A percentile compares a stretch with the other conserved stretches of the same genome.
These are phyloP conservation scores for Xestobium rufovillosum DNA, from an alignment of 2,888 invertebrate genomes.

Conservation along the genomic window DNA sequence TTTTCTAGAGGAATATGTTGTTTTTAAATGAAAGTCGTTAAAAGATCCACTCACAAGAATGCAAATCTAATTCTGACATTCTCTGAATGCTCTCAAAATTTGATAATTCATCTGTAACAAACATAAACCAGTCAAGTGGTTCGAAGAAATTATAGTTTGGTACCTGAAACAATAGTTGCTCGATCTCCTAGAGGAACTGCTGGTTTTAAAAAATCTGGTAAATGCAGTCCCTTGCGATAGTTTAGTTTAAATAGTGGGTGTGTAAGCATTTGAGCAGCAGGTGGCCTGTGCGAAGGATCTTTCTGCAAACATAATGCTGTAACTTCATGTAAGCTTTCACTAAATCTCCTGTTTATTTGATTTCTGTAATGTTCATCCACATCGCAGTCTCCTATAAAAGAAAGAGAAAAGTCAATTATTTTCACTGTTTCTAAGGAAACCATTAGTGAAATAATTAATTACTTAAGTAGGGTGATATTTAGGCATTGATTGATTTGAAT, in stretches of 20 bases:
- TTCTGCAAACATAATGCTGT: constrained; percentile 64
- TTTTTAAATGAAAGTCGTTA: too few relatives aligned
- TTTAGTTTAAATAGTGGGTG: constrained; percentile 74
- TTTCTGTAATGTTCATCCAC: constrained; percentile 29
- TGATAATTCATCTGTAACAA: constrained; percentile 51
- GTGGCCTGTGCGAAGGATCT: constrained; percentile 62
- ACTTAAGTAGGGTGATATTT: too few relatives aligned
- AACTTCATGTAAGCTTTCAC: constrained; percentile 70
- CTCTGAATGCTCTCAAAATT: constrained; percentile 53
- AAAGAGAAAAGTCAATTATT: constrained; percentile 8
- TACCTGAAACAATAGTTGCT: constrained; percentile 48
- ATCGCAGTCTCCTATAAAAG: constrained; percentile 32
- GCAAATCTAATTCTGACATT: constrained; percentile 54
- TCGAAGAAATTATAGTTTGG: too few relatives aligned
- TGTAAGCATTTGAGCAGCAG: constrained; percentile 58
- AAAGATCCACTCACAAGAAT: constrained; percentile 63
- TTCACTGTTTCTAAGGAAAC: constrained; percentile 10
- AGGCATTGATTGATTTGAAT: too few relatives aligned
- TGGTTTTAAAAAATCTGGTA: constrained; percentile 59
- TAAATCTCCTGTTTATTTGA: constrained; percentile 57
- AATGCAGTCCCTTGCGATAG: constrained; percentile 49
- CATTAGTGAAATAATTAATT: too few relatives aligned
- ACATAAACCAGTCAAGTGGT: not conserved
- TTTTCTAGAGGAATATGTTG: too few relatives aligned
- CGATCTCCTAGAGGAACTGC: constrained; percentile 60